phyloP scores from a whole-genome alignment of 2,888 invertebrate species.

The Mylabris sibirica region DNA sequence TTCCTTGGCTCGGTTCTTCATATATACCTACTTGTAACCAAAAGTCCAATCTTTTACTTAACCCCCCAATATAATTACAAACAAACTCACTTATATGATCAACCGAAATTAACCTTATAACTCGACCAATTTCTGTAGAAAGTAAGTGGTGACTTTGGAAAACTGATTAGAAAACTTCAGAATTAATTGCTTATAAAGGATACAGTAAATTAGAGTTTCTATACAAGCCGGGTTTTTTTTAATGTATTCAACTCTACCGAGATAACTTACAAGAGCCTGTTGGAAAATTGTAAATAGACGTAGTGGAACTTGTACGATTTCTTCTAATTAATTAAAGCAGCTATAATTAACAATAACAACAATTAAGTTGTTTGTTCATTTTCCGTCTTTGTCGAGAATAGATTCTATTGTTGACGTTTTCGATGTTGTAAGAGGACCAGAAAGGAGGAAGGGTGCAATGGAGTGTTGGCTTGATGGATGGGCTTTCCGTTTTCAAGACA shows the following conservation, averaged over 20 bases:
- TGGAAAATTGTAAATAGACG: background rate
- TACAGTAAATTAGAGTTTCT: background rate
- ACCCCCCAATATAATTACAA: background rate
- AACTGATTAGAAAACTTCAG: slow-evolving; percentile 9
- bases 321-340: background rate
- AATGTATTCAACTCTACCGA: background rate
- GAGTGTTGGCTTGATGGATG: slow-evolving; percentile 55
- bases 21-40: slow-evolving; percentile 11
- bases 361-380: slow-evolving; percentile 1
- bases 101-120: slow-evolving; percentile 5
- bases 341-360: slow-evolving; percentile 8
- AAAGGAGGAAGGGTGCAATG: slow-evolving; percentile 25
- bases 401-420: background rate
- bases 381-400: background rate
- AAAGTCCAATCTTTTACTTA: background rate
- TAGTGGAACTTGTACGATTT: background rate
- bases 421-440: background rate
- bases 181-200: background rate
- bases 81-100: slow-evolving; percentile 12
- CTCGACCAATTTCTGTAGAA: background rate
- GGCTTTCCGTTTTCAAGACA: slow-evolving; percentile 51
- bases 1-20: slow-evolving; percentile 38
- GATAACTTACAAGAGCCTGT: background rate
- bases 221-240: background rate
- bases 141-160: background rate